A percentile compares a stretch with the other conserved stretches of the same genome.
Evolutionary conservation across 1,140 invertebrate species (phyloP).

Genomic region (Euura lappo): DNA sequence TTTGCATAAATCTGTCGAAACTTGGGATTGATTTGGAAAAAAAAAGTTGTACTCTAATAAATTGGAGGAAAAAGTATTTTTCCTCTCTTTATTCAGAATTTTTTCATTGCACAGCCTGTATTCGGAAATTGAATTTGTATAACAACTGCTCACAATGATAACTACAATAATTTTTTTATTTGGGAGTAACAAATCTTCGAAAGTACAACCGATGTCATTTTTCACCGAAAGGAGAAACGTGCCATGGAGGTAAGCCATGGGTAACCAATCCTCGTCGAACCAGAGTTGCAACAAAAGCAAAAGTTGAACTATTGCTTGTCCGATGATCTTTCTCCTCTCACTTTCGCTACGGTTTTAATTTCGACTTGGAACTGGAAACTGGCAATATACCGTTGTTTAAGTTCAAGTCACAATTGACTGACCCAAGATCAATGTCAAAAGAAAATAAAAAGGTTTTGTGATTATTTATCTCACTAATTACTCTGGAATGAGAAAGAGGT

Average conservation of each 20-base stretch:
- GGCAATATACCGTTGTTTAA: background rate
- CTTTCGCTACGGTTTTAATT: slow-evolving; percentile 32
- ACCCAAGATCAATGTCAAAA: slow-evolving; percentile 12
- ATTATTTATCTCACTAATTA: background rate
- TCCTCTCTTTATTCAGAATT: too few species aligned
- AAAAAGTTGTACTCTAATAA: too few species aligned
- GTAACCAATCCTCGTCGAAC: slow-evolving; percentile 21
- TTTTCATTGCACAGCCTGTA: too few species aligned
- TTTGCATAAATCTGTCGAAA: too few species aligned
- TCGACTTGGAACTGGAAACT: background rate
- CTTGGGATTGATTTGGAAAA: too few species aligned
- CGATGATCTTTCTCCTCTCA: slow-evolving; percentile 39
- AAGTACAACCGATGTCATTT: too few species aligned
- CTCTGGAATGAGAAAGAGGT: background rate
- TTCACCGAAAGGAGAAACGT: too few species aligned
- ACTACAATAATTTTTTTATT: too few species aligned
- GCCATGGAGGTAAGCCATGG: background rate
- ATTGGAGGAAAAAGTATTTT: too few species aligned
- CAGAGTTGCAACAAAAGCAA: slow-evolving; percentile 43
- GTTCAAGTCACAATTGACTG: background rate
- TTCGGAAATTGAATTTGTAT: too few species aligned
- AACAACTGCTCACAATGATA: too few species aligned
- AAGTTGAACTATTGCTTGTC: slow-evolving; percentile 42
- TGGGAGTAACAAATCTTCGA: too few species aligned
- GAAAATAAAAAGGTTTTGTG: background rate